phyloP scores from a whole-genome alignment of 2,797 vertebrate genomes.

The Emydoidea blandingii region DNA sequence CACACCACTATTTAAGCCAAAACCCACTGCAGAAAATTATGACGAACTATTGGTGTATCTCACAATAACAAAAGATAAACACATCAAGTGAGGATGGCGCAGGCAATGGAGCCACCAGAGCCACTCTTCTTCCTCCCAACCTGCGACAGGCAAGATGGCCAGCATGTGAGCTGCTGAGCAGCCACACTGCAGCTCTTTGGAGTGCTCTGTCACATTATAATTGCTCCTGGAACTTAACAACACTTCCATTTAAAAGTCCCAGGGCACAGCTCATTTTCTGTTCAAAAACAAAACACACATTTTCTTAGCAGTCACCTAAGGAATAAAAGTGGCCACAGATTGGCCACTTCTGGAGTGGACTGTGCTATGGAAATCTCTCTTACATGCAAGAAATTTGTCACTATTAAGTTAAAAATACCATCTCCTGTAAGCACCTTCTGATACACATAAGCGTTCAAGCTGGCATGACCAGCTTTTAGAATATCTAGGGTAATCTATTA shows the following conservation, averaged over 20 bases:
- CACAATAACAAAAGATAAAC: not conserved
- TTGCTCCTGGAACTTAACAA: not conserved
- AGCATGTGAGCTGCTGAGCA: not conserved
- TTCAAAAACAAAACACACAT: accelerated
- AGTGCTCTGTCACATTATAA: not conserved
- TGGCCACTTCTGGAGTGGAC: accelerated
- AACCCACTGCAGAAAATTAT: not conserved
- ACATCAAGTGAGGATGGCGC: not conserved
- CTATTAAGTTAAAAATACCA: not conserved
- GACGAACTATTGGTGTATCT: not conserved
- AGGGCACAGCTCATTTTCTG: not conserved
- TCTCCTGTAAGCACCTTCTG: not conserved
- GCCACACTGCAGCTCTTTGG: not conserved
- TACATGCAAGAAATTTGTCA: not conserved
- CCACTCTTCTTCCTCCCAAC: accelerated
- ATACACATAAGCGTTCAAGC: not conserved
- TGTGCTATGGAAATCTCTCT: not conserved
- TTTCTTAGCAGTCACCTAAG: not conserved
- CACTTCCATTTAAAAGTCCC: not conserved
- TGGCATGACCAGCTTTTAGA: not conserved
- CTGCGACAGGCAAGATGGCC: not conserved
- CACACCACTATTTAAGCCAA: not conserved
- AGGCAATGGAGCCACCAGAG: accelerated
- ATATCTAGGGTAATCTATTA: not conserved
- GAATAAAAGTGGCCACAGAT: not conserved